Conservation (phyloP, 92 coral and sea anemone species). For the Nematostella vectensis region DNA sequence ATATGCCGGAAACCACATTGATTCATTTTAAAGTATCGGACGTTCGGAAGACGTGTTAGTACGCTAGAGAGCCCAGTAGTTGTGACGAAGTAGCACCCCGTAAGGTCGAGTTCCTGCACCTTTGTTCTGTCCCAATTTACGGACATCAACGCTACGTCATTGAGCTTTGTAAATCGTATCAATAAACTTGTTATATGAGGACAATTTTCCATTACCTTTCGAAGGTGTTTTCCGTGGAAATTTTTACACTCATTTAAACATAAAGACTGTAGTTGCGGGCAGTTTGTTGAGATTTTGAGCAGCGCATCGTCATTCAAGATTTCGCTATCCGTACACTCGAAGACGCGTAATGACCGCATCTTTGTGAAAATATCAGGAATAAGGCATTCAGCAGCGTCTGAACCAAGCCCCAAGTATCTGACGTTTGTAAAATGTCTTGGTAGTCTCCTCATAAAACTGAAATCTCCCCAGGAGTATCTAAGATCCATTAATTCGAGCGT, state of each 20-base stretch:
- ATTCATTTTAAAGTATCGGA: conserved; percentile 96
- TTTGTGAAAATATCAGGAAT: conserved; percentile 89
- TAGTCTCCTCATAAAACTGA: conserved; percentile 87
- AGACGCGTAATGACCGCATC: conserved; percentile 81
- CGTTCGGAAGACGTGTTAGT: conserved; percentile 70
- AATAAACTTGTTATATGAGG: conserved; percentile 72
- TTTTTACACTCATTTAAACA: conserved; percentile 98
- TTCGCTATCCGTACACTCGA: conserved; percentile 93
- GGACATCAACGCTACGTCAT: conserved; percentile 77
- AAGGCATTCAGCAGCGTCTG: conserved; percentile 78
- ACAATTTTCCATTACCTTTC: conserved; percentile 72
- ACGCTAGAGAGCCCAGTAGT: conserved; percentile 92
- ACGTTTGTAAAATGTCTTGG: conserved; percentile 97
- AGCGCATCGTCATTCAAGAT: conserved; percentile 85
- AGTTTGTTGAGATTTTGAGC: conserved; percentile 72
- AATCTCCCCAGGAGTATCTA: conserved; percentile 94
- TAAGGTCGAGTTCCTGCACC: conserved; percentile 88
- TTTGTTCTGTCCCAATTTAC: conserved; percentile 83
- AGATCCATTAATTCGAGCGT: conserved; percentile 91
- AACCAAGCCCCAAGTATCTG: conserved; percentile 90
- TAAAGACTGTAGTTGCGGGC: conserved; percentile 90
- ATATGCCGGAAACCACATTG: conserved; percentile 98
- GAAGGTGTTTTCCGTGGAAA: conserved; percentile 73
- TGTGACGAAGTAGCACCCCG: conserved; percentile 96
- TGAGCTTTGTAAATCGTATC: conserved; percentile 88